Evolutionary conservation across 1,140 invertebrate genomes (phyloP).

Genomic region (Drosophila jambulina): DNA sequence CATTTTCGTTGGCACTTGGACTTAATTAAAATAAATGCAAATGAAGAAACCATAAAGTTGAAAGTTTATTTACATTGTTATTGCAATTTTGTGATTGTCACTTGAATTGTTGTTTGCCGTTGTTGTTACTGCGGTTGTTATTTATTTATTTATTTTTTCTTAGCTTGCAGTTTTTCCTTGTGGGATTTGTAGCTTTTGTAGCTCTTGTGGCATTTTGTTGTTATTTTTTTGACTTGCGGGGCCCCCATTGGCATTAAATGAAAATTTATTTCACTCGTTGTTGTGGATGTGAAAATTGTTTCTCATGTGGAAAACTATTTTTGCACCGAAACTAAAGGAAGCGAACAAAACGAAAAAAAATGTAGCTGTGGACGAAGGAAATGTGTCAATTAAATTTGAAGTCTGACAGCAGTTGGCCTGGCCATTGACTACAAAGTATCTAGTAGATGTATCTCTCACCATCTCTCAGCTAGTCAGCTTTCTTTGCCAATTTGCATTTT

Average conservation of each 20-base stretch:
- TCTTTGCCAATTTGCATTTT: constrained; percentile 55
- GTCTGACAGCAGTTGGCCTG: constrained; percentile 62
- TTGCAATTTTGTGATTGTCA: constrained; percentile 65
- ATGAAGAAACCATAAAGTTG: constrained; percentile 58
- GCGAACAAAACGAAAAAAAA: constrained; percentile 1
- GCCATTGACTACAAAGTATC: constrained; percentile 52
- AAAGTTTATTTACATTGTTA: constrained; percentile 56
- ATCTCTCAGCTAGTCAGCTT: constrained; percentile 14
- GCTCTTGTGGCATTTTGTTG: constrained; percentile 19
- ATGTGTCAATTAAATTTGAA: constrained; percentile 83
- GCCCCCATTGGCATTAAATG: constrained; percentile 44
- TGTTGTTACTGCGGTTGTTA: constrained; percentile 27
- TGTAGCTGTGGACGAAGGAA: constrained; percentile 49
- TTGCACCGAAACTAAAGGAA: constrained; percentile 25
- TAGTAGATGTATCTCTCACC: constrained; percentile 24
- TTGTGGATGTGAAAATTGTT: constrained; percentile 45
- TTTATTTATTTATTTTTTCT: constrained; percentile 19
- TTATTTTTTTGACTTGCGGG: constrained; percentile 37
- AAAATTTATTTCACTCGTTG: constrained; percentile 43
- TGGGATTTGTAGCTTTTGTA: constrained; percentile 7
- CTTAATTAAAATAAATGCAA: constrained; percentile 66
- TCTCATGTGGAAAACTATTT: constrained; percentile 49
- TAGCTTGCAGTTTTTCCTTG: constrained; percentile 7
- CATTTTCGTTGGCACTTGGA: constrained; percentile 40
- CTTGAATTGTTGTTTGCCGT: constrained; percentile 32